Evolutionary conservation across 1,140 invertebrate species (phyloP), one percentile per base, ranked within the genome.

Genomic region (Heliconius himera): DNA sequence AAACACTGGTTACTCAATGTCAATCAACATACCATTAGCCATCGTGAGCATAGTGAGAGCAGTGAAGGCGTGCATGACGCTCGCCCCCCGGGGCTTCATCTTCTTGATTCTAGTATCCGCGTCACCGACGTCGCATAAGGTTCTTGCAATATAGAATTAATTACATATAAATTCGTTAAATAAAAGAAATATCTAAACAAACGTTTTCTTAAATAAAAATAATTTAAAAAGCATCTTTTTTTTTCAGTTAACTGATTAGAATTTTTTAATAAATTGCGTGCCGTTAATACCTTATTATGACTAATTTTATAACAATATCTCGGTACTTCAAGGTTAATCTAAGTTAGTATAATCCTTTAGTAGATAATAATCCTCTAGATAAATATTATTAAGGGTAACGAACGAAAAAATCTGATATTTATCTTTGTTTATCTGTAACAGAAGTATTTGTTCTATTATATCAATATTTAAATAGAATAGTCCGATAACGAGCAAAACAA

Each of bases 61-160:
- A 89, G 97, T 97, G 88, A 98, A 97, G 92, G 97, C 96, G 96
- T 97, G 97, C 95, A 97, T 97, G 96, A 98, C 97, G 91, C 96
- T 89, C 87, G 83, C 87, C 87, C 93, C 92, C 86, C 93, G 93
- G 83, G 93, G 93, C 91, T 94, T 94, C 93, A 94, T 94, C 89
- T 93, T 93, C 88, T 84, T 75, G 82, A 75, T 84, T 71, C 75
- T 79, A 77, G 56, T 79, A 76, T 77, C 16, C 73, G 18, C 83
- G 88, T 93, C 92, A 91, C 91, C 89, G 91, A 88, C 85, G 86
- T 75, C 77, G 82, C 91, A 94, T 94, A 85, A 80, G 91, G 86
- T 84, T 84, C 85, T 88, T 71, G 29, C n/a, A 71, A 71, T 38
- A 36, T 8, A 36, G 20, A 36, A 71, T 2, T 8, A 71, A 38